Percentiles rank a stretch among this genome's conserved stretches.
phyloP scores from a whole-genome alignment of 2,888 invertebrate genomes.

The Embidobia sp. region DNA sequence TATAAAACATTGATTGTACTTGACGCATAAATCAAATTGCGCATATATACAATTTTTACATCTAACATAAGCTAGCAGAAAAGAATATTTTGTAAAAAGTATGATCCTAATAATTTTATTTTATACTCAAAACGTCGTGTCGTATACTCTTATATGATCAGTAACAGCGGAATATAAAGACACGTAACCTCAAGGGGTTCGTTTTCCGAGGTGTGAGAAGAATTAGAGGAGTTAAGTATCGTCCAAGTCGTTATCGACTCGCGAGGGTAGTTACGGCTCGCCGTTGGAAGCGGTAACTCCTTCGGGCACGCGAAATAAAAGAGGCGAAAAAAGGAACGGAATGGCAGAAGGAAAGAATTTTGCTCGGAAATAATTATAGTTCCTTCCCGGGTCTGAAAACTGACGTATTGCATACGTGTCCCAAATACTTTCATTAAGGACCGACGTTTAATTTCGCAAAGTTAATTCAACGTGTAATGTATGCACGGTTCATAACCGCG shows the following conservation, averaged over 20 bases:
- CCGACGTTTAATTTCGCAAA: slow-evolving; percentile 58
- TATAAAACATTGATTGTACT: no score
- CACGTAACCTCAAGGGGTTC: slow-evolving; percentile 39
- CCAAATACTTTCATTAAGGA: slow-evolving; percentile 59
- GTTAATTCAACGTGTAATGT: slow-evolving; percentile 59
- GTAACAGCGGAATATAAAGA: slow-evolving; percentile 25
- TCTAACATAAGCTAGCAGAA: no score
- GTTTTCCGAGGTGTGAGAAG: slow-evolving; percentile 55
- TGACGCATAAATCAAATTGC: no score
- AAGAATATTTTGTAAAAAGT: no score
- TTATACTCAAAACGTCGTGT: slow-evolving; percentile 2
- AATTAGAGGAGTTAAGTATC: slow-evolving; percentile 68
- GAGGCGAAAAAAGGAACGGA: slow-evolving; percentile 31
- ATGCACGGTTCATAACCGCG: slow-evolving; percentile 51
- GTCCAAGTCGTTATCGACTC: slow-evolving; percentile 68
- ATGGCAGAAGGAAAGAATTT: slow-evolving; percentile 47
- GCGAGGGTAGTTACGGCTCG: slow-evolving; percentile 57
- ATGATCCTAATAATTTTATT: not conserved
- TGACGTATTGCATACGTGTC: slow-evolving; percentile 59
- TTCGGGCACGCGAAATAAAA: slow-evolving; percentile 57
- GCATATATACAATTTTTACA: no score
- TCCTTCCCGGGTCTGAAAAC: slow-evolving; percentile 24
- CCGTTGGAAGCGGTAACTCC: slow-evolving; percentile 44
- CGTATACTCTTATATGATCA: not conserved
- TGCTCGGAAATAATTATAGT: slow-evolving; percentile 53